Percentiles rank a stretch among this genome's conserved stretches.
phyloP scores from a whole-genome alignment of 1,140 invertebrate genomes.

The Aporrectodea caliginosa region DNA sequence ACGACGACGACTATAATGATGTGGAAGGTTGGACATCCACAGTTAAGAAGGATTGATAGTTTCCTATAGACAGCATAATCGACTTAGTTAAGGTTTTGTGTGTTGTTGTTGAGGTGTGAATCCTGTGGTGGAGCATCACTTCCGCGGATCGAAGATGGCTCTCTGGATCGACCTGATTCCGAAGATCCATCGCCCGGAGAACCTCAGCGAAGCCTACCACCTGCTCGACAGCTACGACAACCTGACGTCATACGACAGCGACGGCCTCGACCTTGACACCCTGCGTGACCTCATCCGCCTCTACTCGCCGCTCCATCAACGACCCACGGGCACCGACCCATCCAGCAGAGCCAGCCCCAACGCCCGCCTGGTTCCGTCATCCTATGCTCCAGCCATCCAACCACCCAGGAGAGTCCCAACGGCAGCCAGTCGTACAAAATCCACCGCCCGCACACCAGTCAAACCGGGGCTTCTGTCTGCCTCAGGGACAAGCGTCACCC shows the following conservation, averaged over 20 bases:
- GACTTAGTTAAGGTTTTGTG: not conserved
- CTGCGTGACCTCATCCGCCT: not conserved
- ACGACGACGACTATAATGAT: not conserved
- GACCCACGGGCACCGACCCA: not conserved
- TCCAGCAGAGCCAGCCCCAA: too few species aligned
- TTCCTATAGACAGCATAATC: not conserved
- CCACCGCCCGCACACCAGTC: too few species aligned
- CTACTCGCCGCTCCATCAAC: not conserved
- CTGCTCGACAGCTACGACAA: conserved; percentile 66
- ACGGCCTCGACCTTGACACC: conserved; percentile 39
- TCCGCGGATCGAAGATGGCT: conserved; percentile 85
- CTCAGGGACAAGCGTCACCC: too few species aligned
- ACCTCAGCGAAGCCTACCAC: conserved; percentile 79
- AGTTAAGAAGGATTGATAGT: not conserved
- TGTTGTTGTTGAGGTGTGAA: not conserved
- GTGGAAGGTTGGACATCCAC: not conserved
- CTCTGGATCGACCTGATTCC: conserved; percentile 95
- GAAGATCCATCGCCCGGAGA: conserved; percentile 77
- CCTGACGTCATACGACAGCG: conserved; percentile 41
- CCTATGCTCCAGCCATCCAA: too few species aligned
- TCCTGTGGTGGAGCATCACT: conserved; percentile 75
- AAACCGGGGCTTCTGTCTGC: too few species aligned
- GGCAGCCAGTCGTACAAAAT: not conserved
- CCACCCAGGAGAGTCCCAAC: not conserved
- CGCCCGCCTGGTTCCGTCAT: too few species aligned